Base-by-base conservation (phyloP, 2,113 vertebrate genomes). In the Micromys minutus region DNA sequence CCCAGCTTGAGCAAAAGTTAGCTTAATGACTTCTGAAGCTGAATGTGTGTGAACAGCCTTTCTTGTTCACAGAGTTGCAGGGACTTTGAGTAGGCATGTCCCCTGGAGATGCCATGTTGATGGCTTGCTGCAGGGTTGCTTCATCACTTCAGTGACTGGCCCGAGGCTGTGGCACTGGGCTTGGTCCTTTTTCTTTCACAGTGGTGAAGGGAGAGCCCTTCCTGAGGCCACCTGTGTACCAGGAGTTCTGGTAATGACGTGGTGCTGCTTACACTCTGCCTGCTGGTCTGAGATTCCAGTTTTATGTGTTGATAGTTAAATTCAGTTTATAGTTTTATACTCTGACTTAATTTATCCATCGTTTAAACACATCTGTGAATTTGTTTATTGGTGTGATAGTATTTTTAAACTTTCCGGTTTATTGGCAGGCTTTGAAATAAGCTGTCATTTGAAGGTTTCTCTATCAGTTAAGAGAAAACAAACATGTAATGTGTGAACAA, bases 11-110 rank as follows among this genome's bases (percentile, higher is more conserved):
- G 67, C 57, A 72, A 57, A 26, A 12, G 77, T 71, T 89, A 42
- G 61, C 72, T 93, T 57, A 86, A 81, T 92, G 84, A 85, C 79
- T 93, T 12, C 76, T 36, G 47, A 94, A 72, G 22, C 87, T 8
- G 72, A 71, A 5, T 42, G 86, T 50, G 8, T 61, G 21, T n/a
- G 67, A 71, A 52, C 50, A 29, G 88, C 26, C 80, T n/a, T 57
- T 26, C 55, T 47, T 42, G 71, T 61, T 57, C 89, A 76, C 63
- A 84, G 71, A 93, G 36, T 16, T 36, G 29, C 50, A 57, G 80
- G 8, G 24, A 24, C 24, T 90, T 61, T 39, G 63, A 42, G 17
- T 24, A 69, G 12, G 19, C 42, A 12, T 16, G 45, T 63, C 6
- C 6, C 83, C 67, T 47, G 47, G 91, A 52, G 81, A 31, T 8